These are phyloP conservation scores for Falco novaeseelandiae DNA, from an alignment of 2,797 vertebrate species.

Conservation along the genomic window DNA sequence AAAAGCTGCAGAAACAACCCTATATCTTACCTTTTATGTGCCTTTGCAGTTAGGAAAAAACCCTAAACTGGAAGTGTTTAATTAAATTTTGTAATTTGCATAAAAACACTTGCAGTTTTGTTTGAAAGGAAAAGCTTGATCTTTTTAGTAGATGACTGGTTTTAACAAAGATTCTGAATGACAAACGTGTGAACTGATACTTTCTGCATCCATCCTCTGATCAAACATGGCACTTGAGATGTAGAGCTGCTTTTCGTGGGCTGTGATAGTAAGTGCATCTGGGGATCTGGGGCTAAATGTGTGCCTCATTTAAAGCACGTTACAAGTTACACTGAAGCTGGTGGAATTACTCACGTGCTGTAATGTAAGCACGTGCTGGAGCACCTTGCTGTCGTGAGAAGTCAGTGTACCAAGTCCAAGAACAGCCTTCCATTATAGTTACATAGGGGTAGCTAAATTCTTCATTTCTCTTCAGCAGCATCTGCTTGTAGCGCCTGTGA, in stretches of 20 bases:
- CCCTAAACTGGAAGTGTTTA: neutral
- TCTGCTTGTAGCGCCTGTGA: neutral
- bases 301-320: accelerated
- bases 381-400: neutral
- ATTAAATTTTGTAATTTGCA: neutral
- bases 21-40: neutral
- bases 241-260: neutral
- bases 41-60: neutral
- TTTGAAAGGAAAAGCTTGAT: neutral
- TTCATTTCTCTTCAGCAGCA: neutral
- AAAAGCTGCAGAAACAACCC: neutral
- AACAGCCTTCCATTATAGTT: neutral
- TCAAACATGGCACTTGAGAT: neutral
- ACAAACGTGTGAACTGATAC: neutral
- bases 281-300: neutral
- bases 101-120: neutral
- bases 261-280: neutral
- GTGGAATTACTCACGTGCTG: neutral
- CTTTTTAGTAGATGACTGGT: neutral
- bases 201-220: neutral
- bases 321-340: neutral
- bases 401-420: neutral
- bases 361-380: accelerated
- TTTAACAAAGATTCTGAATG: neutral
- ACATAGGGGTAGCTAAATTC: neutral